phyloP scores from a whole-genome alignment of 2,888 invertebrate genomes.

The Sinohyriopsis cumingii region DNA sequence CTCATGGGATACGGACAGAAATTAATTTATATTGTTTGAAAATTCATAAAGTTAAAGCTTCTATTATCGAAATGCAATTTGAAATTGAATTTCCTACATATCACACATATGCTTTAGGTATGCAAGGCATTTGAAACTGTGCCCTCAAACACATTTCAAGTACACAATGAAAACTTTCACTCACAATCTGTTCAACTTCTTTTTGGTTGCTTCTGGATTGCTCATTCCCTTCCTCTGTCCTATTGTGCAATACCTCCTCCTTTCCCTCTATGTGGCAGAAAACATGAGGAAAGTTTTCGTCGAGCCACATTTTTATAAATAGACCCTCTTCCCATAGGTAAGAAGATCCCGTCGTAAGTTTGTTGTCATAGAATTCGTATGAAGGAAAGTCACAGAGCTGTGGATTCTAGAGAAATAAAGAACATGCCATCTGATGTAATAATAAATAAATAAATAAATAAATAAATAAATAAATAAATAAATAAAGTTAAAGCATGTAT shows the following conservation, averaged over 20 bases:
- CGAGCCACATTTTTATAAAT: constrained; percentile 5
- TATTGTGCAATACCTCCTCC: constrained; percentile 39
- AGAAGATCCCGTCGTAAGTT: constrained; percentile 18
- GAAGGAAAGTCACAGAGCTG: constrained; percentile 51
- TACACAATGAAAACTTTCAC: constrained; percentile 3
- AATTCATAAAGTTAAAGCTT: not conserved
- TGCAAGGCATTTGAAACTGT: too few species aligned
- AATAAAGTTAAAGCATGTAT: too few species aligned
- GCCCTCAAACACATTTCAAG: too few species aligned
- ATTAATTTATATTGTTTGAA: too few species aligned
- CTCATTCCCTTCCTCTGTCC: constrained; percentile 43
- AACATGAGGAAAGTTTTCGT: constrained; percentile 18
- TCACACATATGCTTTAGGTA: not conserved
- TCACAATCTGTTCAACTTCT: constrained; percentile 44
- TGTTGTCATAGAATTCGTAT: constrained; percentile 37
- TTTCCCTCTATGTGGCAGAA: constrained; percentile 46
- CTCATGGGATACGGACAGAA: too few species aligned
- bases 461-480: too few species aligned
- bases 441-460: too few species aligned
- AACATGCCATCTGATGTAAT: too few species aligned
- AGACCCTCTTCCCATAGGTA: constrained; percentile 3
- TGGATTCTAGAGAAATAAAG: constrained; percentile 34
- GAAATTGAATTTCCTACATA: too few species aligned
- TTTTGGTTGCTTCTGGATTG: constrained; percentile 42
- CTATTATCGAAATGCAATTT: not conserved